Conservation (phyloP, 2,888 invertebrate species). For the Anthophora plumipes region DNA sequence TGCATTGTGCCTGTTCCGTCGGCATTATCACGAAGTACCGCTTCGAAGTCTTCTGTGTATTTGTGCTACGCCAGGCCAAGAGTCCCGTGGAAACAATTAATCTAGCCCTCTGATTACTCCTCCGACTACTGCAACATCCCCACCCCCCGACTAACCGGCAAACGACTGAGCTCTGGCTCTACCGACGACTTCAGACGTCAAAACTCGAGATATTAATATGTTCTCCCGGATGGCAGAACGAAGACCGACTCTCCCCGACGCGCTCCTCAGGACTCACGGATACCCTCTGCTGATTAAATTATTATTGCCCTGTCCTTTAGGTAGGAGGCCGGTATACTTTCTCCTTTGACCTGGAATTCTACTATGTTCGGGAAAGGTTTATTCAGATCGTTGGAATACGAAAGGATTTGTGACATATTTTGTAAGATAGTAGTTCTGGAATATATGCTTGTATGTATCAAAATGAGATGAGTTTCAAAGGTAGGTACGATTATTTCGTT, state of each 20-base stretch:
- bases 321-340: constrained; percentile 17
- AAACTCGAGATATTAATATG: constrained; percentile 84
- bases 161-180: constrained; percentile 57
- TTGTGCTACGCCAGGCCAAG: constrained; percentile 75
- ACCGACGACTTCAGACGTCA: constrained; percentile 76
- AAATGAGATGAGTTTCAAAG: too few species aligned
- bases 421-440: too few species aligned
- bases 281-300: constrained; percentile 77
- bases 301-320: constrained; percentile 69
- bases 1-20: constrained; percentile 73
- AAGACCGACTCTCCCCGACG: constrained; percentile 38
- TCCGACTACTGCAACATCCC: constrained; percentile 66
- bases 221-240: constrained; percentile 79
- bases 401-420: too few species aligned
- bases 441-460: too few species aligned
- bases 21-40: constrained; percentile 71
- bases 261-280: constrained; percentile 35
- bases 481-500: too few species aligned
- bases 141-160: constrained; percentile 55
- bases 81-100: constrained; percentile 84
- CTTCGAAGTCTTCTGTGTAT: constrained; percentile 68
- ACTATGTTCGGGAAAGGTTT: not conserved
- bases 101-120: constrained; percentile 83
- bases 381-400: not conserved
- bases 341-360: constrained; percentile 20